Evolutionary conservation across 2,888 invertebrate species (phyloP).

Genomic region (Mongoloraphidia duomilia): DNA sequence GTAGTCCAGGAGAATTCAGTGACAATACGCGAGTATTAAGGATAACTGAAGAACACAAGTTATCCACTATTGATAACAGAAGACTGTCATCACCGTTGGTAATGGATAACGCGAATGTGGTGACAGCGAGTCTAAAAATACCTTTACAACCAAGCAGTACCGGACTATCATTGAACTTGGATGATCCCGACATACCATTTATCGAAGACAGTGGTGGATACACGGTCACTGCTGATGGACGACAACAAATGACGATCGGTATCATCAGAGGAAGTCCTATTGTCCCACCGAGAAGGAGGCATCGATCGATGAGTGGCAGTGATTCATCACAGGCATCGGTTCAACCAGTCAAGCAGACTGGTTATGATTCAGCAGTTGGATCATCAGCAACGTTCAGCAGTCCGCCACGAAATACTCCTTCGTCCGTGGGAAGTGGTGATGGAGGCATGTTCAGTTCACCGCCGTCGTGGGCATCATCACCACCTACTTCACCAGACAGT

Average conservation of each 20-base stretch:
- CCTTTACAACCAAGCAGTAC: slow-evolving; percentile 34
- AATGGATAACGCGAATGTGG: slow-evolving; percentile 42
- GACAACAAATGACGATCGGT: slow-evolving; percentile 28
- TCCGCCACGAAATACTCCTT: slow-evolving; percentile 32
- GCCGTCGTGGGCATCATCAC: slow-evolving; percentile 42
- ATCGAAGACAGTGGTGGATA: slow-evolving; percentile 40
- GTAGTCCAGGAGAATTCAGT: slow-evolving; percentile 36
- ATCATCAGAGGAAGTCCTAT: slow-evolving; percentile 26
- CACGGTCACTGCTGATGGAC: slow-evolving; percentile 20
- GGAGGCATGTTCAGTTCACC: slow-evolving; percentile 34
- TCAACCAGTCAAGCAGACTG: slow-evolving; percentile 23
- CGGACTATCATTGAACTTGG: slow-evolving; percentile 38
- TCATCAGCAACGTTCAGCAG: slow-evolving; percentile 42
- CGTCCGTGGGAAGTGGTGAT: slow-evolving; percentile 26
- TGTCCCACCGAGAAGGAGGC: slow-evolving; percentile 33
- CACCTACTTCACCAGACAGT: slow-evolving; percentile 41
- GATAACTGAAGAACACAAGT: slow-evolving; percentile 16
- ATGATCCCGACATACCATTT: slow-evolving; percentile 51
- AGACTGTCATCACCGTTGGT: slow-evolving; percentile 45
- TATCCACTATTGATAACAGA: slow-evolving; percentile 24
- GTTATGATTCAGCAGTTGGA: slow-evolving; percentile 49
- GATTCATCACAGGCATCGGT: slow-evolving; percentile 30
- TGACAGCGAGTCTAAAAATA: slow-evolving; percentile 70
- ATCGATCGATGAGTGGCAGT: slow-evolving; percentile 33
- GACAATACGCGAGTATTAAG: slow-evolving; percentile 28